Base-by-base conservation (phyloP, 2,113 vertebrate species). In the Tapirus terrestris region DNA sequence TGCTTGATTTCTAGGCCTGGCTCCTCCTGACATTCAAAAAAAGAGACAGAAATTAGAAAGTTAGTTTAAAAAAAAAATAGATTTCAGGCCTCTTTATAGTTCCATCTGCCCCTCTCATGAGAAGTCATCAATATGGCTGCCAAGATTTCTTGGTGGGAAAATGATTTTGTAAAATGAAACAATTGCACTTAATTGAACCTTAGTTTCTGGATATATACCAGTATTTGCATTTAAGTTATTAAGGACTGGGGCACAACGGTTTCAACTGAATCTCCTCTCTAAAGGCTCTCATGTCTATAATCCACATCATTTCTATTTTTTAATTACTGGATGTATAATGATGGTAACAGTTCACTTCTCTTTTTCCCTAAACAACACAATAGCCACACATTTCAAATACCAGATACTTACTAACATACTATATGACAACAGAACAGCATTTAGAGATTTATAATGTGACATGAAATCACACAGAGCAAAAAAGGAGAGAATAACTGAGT, bases 141-240 rank as follows among this genome's bases (percentile, higher is more conserved):
- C 96, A 97, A 94, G 88, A 95, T 85, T 95, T 94, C 94, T 88
- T 82, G 81, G 48, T 94, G 82, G 94, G 89, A 96, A 96, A 93
- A 97, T 60, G 31, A 95, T 83, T 97, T 93, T 97, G 68, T 86
- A 97, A 96, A 70, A 96, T 96, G 70, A 92, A 97, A 97, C 95
- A 95, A 95, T 3, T 91, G n/a, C 8, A 96, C 61, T 89, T 97
- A 92, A 97, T 85, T 94, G 96, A 88, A 92, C 86, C 84, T 97
- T 93, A 94, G 82, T 82, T 95, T 81, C 85, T 97, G 89, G 91
- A 95, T 83, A 81, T 48, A 63, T 12, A 72, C 88, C 91, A 97
- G 53, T 72, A 89, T 97, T 95, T 96, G 70, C 80, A 97, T 96
- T 97, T 92, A 96, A 61, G 53, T 86, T 93, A 93, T 93, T 95